Percentiles rank a stretch among this genome's conserved stretches.
Conservation (phyloP, 2,113 vertebrate species). For the Apus apus region DNA sequence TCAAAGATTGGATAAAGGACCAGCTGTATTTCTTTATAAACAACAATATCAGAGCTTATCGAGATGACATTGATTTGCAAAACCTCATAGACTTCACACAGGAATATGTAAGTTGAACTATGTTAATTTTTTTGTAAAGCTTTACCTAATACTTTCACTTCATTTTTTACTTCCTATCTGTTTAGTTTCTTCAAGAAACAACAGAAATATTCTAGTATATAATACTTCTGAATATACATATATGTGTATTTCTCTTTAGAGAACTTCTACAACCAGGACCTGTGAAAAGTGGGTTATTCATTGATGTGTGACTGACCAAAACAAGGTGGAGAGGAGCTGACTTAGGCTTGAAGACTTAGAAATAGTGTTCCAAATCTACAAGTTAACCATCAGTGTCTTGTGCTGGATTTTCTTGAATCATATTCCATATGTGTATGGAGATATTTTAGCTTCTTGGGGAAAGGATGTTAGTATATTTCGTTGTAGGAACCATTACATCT, state of each 20-base stretch:
- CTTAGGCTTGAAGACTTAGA: background rate
- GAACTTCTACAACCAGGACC: background rate
- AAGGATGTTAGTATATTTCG: background rate
- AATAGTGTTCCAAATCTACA: background rate
- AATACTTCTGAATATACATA: background rate
- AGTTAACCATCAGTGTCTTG: background rate
- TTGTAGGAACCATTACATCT: background rate
- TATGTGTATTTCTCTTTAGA: background rate
- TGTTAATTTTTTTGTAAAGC: background rate
- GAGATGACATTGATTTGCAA: constrained; percentile 98
- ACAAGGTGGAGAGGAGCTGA: background rate
- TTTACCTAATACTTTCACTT: background rate
- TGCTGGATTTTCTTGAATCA: background rate
- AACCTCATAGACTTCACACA: constrained; percentile 99
- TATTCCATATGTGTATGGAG: background rate
- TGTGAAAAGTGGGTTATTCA: background rate
- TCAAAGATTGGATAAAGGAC: constrained; percentile 99
- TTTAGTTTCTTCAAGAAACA: background rate
- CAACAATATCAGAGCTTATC: constrained; percentile 97
- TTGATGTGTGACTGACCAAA: background rate
- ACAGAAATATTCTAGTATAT: background rate
- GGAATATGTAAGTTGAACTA: constrained; percentile 89
- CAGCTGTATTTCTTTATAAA: constrained; percentile 99
- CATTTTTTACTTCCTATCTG: background rate
- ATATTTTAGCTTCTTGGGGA: background rate